Base-by-base conservation (phyloP, 2,888 invertebrate genomes). In the Rosalia funebris region DNA sequence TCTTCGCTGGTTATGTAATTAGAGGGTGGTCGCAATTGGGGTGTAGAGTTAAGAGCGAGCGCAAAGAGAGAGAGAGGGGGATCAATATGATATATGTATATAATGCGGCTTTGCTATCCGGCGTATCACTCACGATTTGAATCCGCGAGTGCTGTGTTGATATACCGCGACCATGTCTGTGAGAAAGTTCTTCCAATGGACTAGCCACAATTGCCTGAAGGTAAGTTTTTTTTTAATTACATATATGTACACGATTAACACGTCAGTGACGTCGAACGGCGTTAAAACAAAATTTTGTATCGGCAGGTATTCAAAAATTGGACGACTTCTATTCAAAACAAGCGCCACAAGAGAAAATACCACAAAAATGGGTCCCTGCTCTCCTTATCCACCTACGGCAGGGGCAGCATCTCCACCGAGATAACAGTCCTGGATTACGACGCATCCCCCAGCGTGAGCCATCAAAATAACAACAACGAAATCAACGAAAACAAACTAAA, bases 341-440 rank as follows among this genome's bases (percentile, higher is more conserved):
- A 65, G 37, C 69, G 67, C 46, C 55, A 65, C 3, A 60, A 58
- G 36, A 71, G 61, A 60, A 73, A 68, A 41, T 74, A 72, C 57
- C 62, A 68, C 46, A 70, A 65, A 44, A 62, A 71, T 45, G 70
- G 62, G 14, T 76, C 76, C 2, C 66, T 61, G 10, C 59, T 73
- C 46, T 76, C 75, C 9, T 42, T 77, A 11, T 74, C 77, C 10
- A 71, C 72, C 4, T 65, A 67, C 36, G 73, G 74, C 31, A 63
- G 78, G 47, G 69, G 73, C n/a, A 77, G 77, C 47, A 63, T 76
- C 32, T 75, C 77, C 1, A 78, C 78, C 7, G 77, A 77, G 65
- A 70, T 76, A 16, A 79, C 77, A 7, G 57, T 75, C 17, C 60
- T 79, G 37, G 78, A 79, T 14, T 71, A 66, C 36, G 77, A 78